Percentiles rank a stretch among this genome's conserved stretches.
These are phyloP conservation scores for Cuniculus paca DNA, from an alignment of 2,797 vertebrate species.

Conservation along the genomic window DNA sequence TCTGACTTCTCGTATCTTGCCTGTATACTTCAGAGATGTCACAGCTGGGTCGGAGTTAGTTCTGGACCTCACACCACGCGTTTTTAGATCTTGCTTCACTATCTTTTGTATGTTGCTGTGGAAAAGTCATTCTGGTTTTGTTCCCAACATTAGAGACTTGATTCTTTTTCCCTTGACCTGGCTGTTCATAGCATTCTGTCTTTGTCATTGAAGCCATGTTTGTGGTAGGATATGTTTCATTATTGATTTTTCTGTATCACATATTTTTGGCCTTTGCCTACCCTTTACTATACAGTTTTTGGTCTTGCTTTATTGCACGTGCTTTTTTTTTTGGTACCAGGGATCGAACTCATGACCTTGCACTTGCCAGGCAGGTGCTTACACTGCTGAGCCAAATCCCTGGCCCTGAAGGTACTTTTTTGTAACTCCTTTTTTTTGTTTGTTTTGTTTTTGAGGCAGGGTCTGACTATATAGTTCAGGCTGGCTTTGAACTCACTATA, in stretches of 20 bases:
- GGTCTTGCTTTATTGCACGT: background rate
- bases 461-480: background rate
- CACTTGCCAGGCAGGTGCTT: no score
- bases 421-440: background rate
- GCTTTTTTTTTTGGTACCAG: background rate
- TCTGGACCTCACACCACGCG: background rate
- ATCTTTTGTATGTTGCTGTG: background rate
- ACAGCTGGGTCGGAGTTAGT: background rate
- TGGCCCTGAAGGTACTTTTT: no score
- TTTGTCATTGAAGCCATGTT: background rate
- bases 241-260: background rate
- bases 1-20: background rate
- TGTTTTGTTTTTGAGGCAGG: background rate
- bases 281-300: background rate
- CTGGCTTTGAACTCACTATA: background rate
- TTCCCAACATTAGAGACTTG: background rate
- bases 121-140: slow-evolving; percentile 5
- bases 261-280: slow-evolving; percentile 3
- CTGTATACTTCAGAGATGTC: background rate
- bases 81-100: background rate
- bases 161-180: background rate
- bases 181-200: background rate
- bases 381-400: no score
- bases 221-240: background rate
- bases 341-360: no score